phyloP scores from a whole-genome alignment of 2,888 invertebrate species.

The Ichneumoninae sp. region DNA sequence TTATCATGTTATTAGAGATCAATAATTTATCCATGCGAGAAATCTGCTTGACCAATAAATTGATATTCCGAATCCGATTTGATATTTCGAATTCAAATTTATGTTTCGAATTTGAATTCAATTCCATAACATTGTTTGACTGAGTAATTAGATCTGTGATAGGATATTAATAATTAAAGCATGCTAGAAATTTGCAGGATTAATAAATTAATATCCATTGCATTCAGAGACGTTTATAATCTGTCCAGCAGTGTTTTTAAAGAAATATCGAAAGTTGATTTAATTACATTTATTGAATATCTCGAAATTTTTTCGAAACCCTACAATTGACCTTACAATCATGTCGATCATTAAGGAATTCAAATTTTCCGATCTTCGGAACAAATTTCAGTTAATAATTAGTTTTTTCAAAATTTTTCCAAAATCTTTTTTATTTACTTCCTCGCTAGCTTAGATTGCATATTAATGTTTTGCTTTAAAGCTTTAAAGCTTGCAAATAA shows the following conservation, averaged over 20 bases:
- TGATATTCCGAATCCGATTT: too few relatives aligned
- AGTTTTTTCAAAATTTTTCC: neutral
- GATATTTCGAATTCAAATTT: too few relatives aligned
- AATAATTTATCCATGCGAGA: conserved; percentile 31
- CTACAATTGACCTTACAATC: neutral
- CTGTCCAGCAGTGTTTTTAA: neutral
- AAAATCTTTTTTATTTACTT: neutral
- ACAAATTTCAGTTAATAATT: neutral
- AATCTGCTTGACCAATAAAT: conserved; percentile 61
- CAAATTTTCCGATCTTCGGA: neutral
- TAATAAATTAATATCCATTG: neutral
- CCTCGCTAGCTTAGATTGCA: too few relatives aligned
- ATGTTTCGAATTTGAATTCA: too few relatives aligned
- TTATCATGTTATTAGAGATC: neutral
- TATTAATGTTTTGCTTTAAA: too few relatives aligned
- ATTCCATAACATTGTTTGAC: too few relatives aligned
- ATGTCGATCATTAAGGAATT: neutral
- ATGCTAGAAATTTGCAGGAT: neutral
- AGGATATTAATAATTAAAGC: too few relatives aligned
- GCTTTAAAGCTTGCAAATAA: neutral
- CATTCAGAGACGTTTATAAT: neutral
- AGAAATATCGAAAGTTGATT: neutral
- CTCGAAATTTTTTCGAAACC: too few relatives aligned
- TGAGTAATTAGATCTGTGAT: too few relatives aligned
- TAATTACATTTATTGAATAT: too few relatives aligned